Percentiles rank a stretch among this genome's conserved stretches.
Evolutionary conservation across 2,888 invertebrate genomes (phyloP).

Genomic region (Sclerodermus sp.): DNA sequence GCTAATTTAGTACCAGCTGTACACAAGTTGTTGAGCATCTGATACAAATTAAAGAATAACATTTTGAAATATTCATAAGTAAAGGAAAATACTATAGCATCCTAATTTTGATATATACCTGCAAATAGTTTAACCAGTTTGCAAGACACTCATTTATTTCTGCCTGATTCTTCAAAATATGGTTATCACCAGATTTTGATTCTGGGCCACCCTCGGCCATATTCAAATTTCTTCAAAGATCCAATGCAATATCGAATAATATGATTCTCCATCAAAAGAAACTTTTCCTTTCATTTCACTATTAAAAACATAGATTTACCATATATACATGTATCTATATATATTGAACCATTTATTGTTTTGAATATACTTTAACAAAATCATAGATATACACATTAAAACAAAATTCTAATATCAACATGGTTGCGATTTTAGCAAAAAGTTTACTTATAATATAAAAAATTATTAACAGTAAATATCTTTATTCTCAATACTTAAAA

Average conservation of each 20-base stretch:
- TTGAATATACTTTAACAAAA: no score
- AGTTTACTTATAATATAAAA: no score
- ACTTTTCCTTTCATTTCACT: no score
- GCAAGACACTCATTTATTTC: conserved; percentile 54
- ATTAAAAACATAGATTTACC: no score
- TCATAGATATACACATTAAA: no score
- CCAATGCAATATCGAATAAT: not conserved
- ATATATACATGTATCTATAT: no score
- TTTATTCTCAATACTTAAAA: no score
- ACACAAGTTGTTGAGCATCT: conserved; percentile 68
- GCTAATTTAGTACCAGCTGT: conserved; percentile 66
- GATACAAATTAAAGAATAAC: conserved; percentile 1
- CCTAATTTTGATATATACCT: conserved; percentile 38
- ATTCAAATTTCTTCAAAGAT: conserved; percentile 17
- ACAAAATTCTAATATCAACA: no score
- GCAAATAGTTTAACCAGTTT: conserved; percentile 54
- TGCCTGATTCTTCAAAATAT: conserved; percentile 46
- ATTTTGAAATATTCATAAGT: not conserved
- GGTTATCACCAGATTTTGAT: conserved; percentile 47
- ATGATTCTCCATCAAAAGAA: not conserved
- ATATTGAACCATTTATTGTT: no score
- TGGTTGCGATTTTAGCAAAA: no score
- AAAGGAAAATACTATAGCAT: not conserved
- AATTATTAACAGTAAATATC: no score
- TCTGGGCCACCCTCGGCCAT: conserved; percentile 46